Base-by-base conservation (phyloP, 2,888 invertebrate genomes). In the Pristionchus fissidentatus region DNA sequence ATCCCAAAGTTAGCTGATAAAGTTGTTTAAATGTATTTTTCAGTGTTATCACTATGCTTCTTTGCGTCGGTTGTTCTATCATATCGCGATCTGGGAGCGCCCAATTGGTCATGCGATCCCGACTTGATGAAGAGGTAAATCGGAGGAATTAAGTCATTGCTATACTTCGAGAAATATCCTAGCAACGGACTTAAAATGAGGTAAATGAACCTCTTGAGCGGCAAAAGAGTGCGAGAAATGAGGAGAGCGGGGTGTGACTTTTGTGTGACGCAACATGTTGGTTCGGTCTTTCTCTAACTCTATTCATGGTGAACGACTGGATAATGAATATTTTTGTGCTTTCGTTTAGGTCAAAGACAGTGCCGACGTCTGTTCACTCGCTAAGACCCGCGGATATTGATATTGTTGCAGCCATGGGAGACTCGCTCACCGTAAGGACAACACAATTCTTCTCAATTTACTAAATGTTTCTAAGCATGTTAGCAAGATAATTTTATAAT, bases 361-460 rank as follows among this genome's bases (percentile, higher is more conserved):
- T 87, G 10, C 98, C 89, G 0, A 87, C 85, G 0, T 84, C 81
- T 35, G 89, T 86, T 3, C 85, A 89, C 75, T 83, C 85, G 7
- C 87, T 89, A 19, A 85, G 88, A 22, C 88, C 82, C 49, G 83
- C 87, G 15, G 89, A 89, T 62, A 88, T 89, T 83, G 89, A 88
- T 41, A 86, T 89, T 3, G 85, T 89, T 46, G 89, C 85, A 82
- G 89, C 89, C 0, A 75, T 89, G 41, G 89, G 89, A 70, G 89
- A 89, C 60, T 89, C 89, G 1, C 79, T 89, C 38, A 89, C 89
- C 4, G 88, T 87, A 49, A 46, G 49, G n/a, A n/a, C n/a, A n/a
- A n/a, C n/a, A n/a, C n/a, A n/a, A n/a, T n/a, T n/a, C n/a, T 35
- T 66, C 19, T 15, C 35, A 7, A 3, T 49, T 15, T 32, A 49